Evolutionary conservation across 2,113 vertebrate species (phyloP).

Genomic region (Labrus mixtus): DNA sequence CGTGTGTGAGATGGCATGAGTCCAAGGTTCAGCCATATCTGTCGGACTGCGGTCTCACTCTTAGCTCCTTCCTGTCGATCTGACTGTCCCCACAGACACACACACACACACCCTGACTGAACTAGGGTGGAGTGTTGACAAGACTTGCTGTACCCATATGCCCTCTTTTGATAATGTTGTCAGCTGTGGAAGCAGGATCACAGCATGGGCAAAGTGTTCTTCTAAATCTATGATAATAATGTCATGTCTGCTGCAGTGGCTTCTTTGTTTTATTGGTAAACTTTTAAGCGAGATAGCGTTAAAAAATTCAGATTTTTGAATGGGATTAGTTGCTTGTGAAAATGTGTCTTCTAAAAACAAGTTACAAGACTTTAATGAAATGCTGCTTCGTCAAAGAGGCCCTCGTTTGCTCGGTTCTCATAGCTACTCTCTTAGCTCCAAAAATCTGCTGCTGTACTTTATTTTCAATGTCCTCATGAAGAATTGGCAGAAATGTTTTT

Average conservation of each 20-base stretch:
- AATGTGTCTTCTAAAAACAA: background rate
- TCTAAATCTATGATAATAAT: background rate
- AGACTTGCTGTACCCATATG: slow-evolving; percentile 35
- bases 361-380: slow-evolving; percentile 23
- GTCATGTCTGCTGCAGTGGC: background rate
- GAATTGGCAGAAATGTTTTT: slow-evolving; percentile 15
- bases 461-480: slow-evolving; percentile 29
- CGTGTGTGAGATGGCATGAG: slow-evolving; percentile 69
- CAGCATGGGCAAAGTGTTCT: background rate
- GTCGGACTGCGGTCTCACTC: slow-evolving; percentile 31
- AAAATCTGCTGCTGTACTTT: slow-evolving; percentile 35
- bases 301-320: background rate
- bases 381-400: slow-evolving; percentile 34
- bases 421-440: slow-evolving; percentile 50
- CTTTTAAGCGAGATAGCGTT: background rate
- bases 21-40: slow-evolving; percentile 69
- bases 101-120: slow-evolving; percentile 7
- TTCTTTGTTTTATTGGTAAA: background rate
- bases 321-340: background rate
- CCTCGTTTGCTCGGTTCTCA: slow-evolving; percentile 54
- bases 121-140: slow-evolving; percentile 23
- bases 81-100: slow-evolving; percentile 11
- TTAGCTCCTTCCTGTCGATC: slow-evolving; percentile 27
- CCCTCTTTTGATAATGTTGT: slow-evolving; percentile 55
- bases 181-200: slow-evolving; percentile 22